Evolutionary conservation across 2,888 invertebrate species (phyloP).

Genomic region (Drosophila paranaensis): DNA sequence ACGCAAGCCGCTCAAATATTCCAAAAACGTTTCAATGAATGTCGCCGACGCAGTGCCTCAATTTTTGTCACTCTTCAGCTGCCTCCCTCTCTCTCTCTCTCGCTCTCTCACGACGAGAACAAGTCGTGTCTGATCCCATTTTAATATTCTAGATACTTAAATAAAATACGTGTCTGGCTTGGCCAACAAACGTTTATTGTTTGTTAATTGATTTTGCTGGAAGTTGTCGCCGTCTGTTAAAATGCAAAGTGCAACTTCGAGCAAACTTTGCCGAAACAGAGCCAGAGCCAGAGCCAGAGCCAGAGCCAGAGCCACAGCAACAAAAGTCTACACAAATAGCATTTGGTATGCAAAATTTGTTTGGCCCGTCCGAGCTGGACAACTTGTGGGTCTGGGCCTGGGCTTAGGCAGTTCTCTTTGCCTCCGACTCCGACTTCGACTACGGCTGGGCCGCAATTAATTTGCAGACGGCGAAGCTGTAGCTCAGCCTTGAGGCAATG

Average conservation of each 20-base stretch:
- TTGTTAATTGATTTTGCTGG: slow-evolving; percentile 82
- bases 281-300: slow-evolving; percentile 2
- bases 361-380: slow-evolving; percentile 50
- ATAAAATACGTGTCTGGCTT: slow-evolving; percentile 84
- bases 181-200: slow-evolving; percentile 82
- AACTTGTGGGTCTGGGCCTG: slow-evolving; percentile 39
- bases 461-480: slow-evolving; percentile 70
- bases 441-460: slow-evolving; percentile 63
- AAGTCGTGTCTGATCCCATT: slow-evolving; percentile 83
- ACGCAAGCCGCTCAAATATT: slow-evolving; percentile 63
- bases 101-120: slow-evolving; percentile 10
- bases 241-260: slow-evolving; percentile 77
- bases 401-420: neutral
- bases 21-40: slow-evolving; percentile 79
- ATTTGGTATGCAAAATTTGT: slow-evolving; percentile 81
- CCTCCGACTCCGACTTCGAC: slow-evolving; percentile 11
- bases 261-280: slow-evolving; percentile 42
- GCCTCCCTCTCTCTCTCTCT: slow-evolving; percentile 17
- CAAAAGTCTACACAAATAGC: slow-evolving; percentile 21
- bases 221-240: slow-evolving; percentile 68
- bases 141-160: slow-evolving; percentile 85
- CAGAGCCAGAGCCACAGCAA: slow-evolving; percentile 8
- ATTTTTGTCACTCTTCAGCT: slow-evolving; percentile 61
- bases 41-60: slow-evolving; percentile 77
- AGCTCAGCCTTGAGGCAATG: slow-evolving; percentile 68